Base-by-base conservation (phyloP, 1,140 invertebrate genomes). In the Nasonia vitripennis region DNA sequence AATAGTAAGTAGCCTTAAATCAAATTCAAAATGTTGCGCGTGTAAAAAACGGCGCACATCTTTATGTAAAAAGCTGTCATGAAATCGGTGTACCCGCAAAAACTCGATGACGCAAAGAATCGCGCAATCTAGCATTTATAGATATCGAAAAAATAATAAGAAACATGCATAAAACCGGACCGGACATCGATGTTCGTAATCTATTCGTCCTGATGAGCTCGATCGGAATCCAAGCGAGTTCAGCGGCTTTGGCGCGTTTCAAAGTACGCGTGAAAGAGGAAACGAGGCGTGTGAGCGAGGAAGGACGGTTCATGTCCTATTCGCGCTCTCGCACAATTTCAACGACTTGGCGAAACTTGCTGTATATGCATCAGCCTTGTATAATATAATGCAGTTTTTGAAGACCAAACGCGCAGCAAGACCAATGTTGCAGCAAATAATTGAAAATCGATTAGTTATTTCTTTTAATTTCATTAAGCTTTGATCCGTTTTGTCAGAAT, bases 221-320 rank as follows among this genome's bases (percentile, higher is more conserved):
- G 41, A 45, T 45, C 41, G 41, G 10, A 45, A 45, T 45, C 41
- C 9, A 45, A 45, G 41, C 34, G 34, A 45, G 41, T 45, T 45
- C 41, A 45, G 41, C 9, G 41, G 41, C 41, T 45, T 45, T 6
- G 27, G 37, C 68, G 27, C 67, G 11, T 71, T 34, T 20, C 34
- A 17, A 0, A 41, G 20, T 27, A 45, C 1, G 34, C 3, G 17
- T 20, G 77, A 23, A 41, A 12, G 14, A 45, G 75, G 48, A 78
- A 67, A 78, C 51, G 77, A 78, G 77, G 77, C 51, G 31, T 78
- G 17, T 67, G 34, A 31, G 51, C 55, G 23, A 78, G 77, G 77
- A 78, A 78, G 27, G 23, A 78, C 48, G 51, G 77, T 27, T 78
- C n/a, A 67, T 67, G 37, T 31, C 11, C 23, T 67, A 67, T 12